Base-by-base conservation (phyloP, 2,113 vertebrate species). In the Symphodus melops region DNA sequence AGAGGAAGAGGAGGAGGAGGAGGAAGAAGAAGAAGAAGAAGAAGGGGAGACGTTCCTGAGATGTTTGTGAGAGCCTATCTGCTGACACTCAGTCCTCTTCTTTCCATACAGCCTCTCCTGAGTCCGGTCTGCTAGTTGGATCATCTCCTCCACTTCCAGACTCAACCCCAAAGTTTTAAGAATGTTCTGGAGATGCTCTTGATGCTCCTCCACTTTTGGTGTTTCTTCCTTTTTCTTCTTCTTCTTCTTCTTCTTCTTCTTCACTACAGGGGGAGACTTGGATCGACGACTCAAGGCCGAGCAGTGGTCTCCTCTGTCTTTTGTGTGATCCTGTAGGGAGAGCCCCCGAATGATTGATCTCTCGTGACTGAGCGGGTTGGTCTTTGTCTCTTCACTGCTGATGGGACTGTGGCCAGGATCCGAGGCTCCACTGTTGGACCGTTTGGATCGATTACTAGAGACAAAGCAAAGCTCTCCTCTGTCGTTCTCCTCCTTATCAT, bases 71-170 rank as follows among this genome's bases (percentile, higher is more conserved):
- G 52, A 25, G 8, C 3, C 17, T 9, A 9, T 49, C 16, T 49
- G 41, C 1, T 0, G 49, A 7, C 39, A 65, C 12, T 36, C n/a
- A 4, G 13, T 4, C 0, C 2, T 60, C 13, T 48, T 89, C 56
- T 72, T 89, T 6, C 89, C 91, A 8, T 86, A 90, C 16, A 92
- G 69, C 73, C 87, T 83, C 73, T 89, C 86, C 51, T 89, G 76
- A 49, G 87, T 92, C 13, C 88, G 77, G 33, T 86, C 72, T 12
- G 70, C 44, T 4, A 92, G 14, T 56, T 62, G 70, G 57, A 52
- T 88, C 65, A 92, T 54, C 57, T 91, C 90, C 0, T 92, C 88
- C 5, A 41, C 23, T 3, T 85, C 90, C 39, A 93, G 39, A 28
- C 51, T 84, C 60, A 92, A 72, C 0, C 91, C 91, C 28, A 92